These are phyloP conservation scores for Agrochola litura DNA, from an alignment of 2,888 invertebrate genomes.

Conservation along the genomic window DNA sequence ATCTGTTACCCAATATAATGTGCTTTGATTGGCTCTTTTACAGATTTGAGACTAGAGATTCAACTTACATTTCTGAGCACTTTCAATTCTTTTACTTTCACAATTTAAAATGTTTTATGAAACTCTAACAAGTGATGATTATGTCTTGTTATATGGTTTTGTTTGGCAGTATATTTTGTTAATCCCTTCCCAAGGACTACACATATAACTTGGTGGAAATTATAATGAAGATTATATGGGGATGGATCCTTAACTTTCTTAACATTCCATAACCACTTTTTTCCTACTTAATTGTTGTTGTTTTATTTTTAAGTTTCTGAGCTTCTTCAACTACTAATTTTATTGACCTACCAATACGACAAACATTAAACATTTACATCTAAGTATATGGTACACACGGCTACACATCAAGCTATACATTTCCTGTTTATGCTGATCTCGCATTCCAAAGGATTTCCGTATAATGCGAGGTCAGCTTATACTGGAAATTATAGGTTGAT, in stretches of 20 bases:
- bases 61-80: neutral
- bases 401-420: no score
- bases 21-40: neutral
- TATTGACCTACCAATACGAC: constrained; percentile 40
- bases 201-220: constrained; percentile 1
- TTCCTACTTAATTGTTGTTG: constrained; percentile 22
- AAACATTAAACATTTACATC: neutral
- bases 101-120: neutral
- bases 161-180: neutral
- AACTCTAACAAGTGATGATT: neutral
- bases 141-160: neutral
- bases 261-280: neutral
- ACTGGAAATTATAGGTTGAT: no score
- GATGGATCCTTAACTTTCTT: constrained; percentile 22
- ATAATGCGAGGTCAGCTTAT: no score
- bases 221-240: constrained; percentile 17
- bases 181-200: neutral
- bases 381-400: no score
- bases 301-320: constrained; percentile 37
- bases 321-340: constrained; percentile 47
- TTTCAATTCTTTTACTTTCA: neutral
- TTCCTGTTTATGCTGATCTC: no score
- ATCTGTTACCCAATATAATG: neutral
- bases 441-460: no score
- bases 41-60: neutral